These are phyloP conservation scores for Scopus umbretta DNA, from an alignment of 2,113 vertebrate genomes.

Conservation along the genomic window DNA sequence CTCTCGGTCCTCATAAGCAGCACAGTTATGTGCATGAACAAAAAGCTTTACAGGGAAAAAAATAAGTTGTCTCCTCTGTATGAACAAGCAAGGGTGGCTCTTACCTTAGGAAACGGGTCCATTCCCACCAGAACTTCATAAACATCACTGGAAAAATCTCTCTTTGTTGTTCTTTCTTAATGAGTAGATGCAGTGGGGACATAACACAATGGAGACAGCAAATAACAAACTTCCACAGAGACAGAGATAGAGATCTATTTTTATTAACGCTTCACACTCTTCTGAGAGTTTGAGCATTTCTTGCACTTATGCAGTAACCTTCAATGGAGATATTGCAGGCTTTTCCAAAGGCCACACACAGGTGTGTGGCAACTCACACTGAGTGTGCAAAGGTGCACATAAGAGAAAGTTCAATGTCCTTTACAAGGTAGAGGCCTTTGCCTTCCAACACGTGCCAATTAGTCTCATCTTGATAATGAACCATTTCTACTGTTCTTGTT, in stretches of 20 bases:
- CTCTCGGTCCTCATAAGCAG: background rate
- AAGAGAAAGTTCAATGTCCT: background rate
- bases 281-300: background rate
- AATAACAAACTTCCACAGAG: background rate
- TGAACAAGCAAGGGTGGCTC: background rate
- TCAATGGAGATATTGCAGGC: background rate
- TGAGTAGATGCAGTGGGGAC: background rate
- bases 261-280: background rate
- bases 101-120: background rate
- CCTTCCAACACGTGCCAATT: background rate
- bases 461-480: background rate
- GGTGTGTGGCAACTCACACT: background rate
- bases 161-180: background rate
- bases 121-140: background rate
- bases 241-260: background rate
- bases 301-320: background rate
- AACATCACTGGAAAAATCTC: background rate
- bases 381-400: background rate
- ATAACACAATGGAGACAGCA: background rate
- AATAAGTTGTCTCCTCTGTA: background rate
- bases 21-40: background rate
- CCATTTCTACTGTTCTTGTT: background rate
- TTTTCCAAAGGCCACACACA: background rate
- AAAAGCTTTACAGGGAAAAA: background rate
- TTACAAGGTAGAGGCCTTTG: background rate